A percentile compares a stretch with the other conserved stretches of the same genome.
Evolutionary conservation across 2,113 vertebrate species (phyloP).

Genomic region (Corythornis madagascariensis): DNA sequence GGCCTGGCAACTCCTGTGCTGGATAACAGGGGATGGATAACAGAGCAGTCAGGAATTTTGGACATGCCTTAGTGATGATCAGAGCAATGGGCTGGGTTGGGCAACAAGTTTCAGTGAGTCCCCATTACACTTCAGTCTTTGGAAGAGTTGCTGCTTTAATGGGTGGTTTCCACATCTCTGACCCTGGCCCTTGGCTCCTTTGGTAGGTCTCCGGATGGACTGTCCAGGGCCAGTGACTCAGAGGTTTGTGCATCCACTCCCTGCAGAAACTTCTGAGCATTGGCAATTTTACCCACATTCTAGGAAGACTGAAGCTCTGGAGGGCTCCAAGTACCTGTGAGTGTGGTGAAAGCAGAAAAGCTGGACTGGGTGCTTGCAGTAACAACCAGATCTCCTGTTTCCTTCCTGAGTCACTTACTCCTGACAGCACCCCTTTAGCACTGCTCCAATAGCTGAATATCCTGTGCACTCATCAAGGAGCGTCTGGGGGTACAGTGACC

Average conservation of each 20-base stretch:
- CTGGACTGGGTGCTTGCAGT: background rate
- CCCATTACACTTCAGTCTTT: accelerated
- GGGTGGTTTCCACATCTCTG: background rate
- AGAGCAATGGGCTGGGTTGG: background rate
- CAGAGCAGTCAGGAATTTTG: background rate
- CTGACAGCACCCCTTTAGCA: background rate
- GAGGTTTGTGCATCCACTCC: background rate
- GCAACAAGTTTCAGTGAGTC: accelerated
- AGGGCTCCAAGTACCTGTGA: background rate
- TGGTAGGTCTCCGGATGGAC: background rate
- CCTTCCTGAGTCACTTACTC: background rate
- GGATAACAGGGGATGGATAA: background rate
- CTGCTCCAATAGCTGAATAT: background rate
- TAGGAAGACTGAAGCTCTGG: background rate
- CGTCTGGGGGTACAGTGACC: background rate
- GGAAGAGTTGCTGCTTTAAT: background rate
- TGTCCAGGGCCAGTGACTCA: background rate
- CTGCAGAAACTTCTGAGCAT: background rate
- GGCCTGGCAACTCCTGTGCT: background rate
- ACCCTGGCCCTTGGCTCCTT: background rate
- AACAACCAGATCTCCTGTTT: background rate
- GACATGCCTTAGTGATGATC: background rate
- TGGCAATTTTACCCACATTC: background rate
- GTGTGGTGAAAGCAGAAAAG: background rate
- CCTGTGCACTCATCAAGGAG: background rate